Evolutionary conservation across 2,797 vertebrate species (phyloP).

Genomic region (Acipenser oxyrinchus): DNA sequence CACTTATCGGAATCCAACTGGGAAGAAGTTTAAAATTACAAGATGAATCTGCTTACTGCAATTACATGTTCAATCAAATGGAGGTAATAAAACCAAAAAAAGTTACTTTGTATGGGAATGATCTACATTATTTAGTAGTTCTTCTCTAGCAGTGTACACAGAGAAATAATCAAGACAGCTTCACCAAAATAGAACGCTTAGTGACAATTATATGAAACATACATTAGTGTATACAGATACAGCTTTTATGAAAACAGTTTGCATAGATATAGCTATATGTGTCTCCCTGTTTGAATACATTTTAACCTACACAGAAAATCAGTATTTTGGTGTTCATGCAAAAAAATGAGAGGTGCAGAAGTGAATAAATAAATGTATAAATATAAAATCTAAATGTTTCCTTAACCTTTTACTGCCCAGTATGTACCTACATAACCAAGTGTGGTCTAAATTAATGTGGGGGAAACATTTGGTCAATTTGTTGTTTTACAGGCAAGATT

Average conservation of each 20-base stretch:
- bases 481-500: no score
- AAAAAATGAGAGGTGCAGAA: background rate
- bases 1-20: conserved; percentile 9
- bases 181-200: background rate
- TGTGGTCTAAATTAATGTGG: no score
- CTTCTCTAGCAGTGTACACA: background rate
- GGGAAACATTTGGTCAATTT: no score
- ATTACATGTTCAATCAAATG: conserved; percentile 15
- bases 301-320: background rate
- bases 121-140: background rate
- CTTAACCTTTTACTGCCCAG: background rate
- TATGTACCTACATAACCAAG: no score
- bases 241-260: background rate
- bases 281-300: background rate
- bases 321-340: background rate
- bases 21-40: conserved; percentile 10
- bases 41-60: conserved; percentile 12
- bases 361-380: background rate
- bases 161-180: background rate
- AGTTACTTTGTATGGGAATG: background rate
- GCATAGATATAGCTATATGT: background rate
- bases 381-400: conserved; percentile 2
- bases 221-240: background rate
- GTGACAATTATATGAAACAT: background rate
- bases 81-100: conserved; percentile 8